Percentiles rank a stretch among this genome's conserved stretches.
Evolutionary conservation across 2,797 vertebrate genomes (phyloP).

Genomic region (Fratercula arctica): DNA sequence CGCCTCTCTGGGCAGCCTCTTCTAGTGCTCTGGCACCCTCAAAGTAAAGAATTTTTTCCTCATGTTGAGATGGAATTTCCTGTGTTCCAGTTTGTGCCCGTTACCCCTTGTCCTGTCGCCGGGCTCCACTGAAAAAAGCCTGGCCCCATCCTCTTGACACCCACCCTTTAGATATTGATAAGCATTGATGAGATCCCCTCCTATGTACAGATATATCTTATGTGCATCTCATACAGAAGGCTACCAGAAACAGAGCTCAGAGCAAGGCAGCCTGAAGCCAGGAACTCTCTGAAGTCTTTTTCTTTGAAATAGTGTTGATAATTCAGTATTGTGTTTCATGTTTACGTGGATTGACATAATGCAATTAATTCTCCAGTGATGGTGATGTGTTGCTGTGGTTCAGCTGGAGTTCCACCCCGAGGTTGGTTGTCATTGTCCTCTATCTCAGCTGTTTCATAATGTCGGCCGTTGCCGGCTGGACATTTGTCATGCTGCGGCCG

Average conservation of each 20-base stretch:
- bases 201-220: background rate
- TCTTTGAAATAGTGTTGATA: background rate
- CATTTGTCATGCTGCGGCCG: background rate
- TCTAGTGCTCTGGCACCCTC: background rate
- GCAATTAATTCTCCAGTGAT: background rate
- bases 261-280: background rate
- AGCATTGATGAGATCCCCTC: background rate
- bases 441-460: background rate
- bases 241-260: background rate
- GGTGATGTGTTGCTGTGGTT: background rate
- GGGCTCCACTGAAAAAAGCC: background rate
- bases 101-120: background rate
- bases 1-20: background rate
- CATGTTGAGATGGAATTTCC: background rate
- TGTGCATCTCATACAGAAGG: background rate
- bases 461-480: background rate
- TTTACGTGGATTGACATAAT: background rate
- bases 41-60: background rate
- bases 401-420: background rate
- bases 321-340: background rate
- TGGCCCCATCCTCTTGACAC: background rate
- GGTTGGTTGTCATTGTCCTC: background rate
- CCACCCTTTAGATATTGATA: background rate
- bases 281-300: background rate
- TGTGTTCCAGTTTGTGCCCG: background rate